Evolutionary conservation across 1,140 invertebrate genomes (phyloP), one percentile per base, ranked within the genome.

Genomic region (Bombus haemorrhoidalis): DNA sequence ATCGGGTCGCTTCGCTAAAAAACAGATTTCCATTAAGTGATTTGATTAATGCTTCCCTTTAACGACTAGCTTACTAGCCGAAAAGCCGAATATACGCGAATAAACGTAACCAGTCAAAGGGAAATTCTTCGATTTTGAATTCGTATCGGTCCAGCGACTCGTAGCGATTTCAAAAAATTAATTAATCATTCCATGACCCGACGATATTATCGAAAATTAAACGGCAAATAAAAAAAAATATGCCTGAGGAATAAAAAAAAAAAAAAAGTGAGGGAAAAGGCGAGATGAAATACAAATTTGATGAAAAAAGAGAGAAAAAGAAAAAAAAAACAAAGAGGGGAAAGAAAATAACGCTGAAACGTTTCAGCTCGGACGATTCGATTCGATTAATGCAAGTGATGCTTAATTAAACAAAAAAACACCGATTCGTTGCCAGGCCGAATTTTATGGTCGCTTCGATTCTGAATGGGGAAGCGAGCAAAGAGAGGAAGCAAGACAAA

Each of bases 11-110:
- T 9, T n/a, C 37, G 3, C 68, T 81, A 69, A 84, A 84, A 81
- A 74, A 37, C 37, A 81, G 68, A 18, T 57, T 74, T 81, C 77
- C 77, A 89, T 90, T 89, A 83, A 88, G 71, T 22, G 59, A 62
- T 62, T 62, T 62, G 80, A 86, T 86, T 89, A 89, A 80, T 86
- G 74, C 71, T 77, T 71, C 62, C 53, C 43, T 64, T 43, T 68
- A 59, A 71, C 53, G 43, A 28, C 59, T 66, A 22, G 8, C 34
- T 28, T 53, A 53, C 47, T 53, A 13, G 13, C 28, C 4, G 43
- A 37, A 80, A 80, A 28, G 25, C 43, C n/a, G 34, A 53, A 81
- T 32, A 57, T 71, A 15, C 6, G 15, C 6, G 28, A 66, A 59
- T 66, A 66, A 66, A 43, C 53, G 22, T 1, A 53, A 22, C 47